Conservation (phyloP, 2,113 vertebrate species). For the Myotis yumanensis region DNA sequence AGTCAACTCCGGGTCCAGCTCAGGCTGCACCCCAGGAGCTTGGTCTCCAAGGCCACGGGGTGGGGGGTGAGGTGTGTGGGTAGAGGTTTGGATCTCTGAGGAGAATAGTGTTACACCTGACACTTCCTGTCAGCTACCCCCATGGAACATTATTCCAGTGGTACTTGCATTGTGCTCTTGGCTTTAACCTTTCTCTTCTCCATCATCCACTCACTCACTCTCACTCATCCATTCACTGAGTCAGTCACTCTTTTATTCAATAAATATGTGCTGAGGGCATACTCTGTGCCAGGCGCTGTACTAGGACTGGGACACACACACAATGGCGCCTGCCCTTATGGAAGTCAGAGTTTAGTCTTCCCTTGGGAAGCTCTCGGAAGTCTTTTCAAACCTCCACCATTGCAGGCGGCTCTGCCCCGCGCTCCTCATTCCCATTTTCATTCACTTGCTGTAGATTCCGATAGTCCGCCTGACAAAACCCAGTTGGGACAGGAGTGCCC, state of each 20-base stretch:
- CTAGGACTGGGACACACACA: too few species aligned
- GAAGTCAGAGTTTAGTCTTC: background rate
- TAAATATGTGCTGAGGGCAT: too few species aligned
- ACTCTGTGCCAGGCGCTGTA: too few species aligned
- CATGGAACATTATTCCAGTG: background rate
- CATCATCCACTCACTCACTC: too few species aligned
- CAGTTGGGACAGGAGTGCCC: background rate
- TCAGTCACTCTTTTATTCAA: too few species aligned
- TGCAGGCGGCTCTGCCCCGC: background rate
- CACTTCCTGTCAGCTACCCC: too few species aligned
- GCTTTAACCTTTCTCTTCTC: background rate
- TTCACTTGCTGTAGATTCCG: background rate
- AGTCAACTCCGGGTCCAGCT: accelerated
- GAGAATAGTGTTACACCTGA: too few species aligned
- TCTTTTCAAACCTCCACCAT: background rate
- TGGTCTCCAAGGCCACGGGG: accelerated
- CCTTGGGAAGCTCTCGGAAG: too few species aligned
- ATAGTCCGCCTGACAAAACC: background rate
- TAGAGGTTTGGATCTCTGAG: too few species aligned
- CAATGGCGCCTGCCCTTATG: background rate
- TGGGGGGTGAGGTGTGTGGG: too few species aligned
- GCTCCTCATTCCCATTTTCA: background rate
- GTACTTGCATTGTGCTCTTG: background rate
- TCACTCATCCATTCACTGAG: too few species aligned
- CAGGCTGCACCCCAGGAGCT: background rate